A percentile compares a stretch with the other conserved stretches of the same genome.
These are phyloP conservation scores for Oryzias dopingdopingensis DNA, from an alignment of 2,797 vertebrate genomes.

Conservation along the genomic window DNA sequence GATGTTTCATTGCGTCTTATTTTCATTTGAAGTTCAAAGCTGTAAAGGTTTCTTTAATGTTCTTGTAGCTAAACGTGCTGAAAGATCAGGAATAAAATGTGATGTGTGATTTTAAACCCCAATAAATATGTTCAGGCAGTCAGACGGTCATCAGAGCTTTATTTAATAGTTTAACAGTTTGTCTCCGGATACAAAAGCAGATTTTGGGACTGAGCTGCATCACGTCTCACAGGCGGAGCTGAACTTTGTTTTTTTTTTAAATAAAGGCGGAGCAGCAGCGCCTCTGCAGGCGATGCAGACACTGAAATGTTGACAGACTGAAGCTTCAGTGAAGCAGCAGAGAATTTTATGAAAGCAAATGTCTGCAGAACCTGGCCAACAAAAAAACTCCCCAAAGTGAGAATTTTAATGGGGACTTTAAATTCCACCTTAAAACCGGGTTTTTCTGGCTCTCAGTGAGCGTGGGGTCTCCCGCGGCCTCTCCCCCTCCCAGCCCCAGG, in stretches of 20 bases:
- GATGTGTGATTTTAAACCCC: conserved; percentile 72
- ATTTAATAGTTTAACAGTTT: conserved; percentile 21
- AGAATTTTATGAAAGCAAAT: too few species aligned
- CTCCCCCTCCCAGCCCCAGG: conserved; percentile 76
- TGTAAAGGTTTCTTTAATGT: too few species aligned
- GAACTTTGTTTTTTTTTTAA: conserved; percentile 1
- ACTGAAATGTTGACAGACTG: conserved; percentile 12
- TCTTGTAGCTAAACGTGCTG: too few species aligned
- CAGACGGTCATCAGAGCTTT: conserved; percentile 71
- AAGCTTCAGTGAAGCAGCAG: too few species aligned
- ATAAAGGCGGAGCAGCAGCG: background rate
- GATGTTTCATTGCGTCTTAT: too few species aligned
- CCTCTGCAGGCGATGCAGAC: conserved; percentile 15
- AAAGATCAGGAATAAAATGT: background rate
- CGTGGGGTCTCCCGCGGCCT: conserved; percentile 83
- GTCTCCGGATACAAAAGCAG: conserved; percentile 21
- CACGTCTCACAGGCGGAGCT: conserved; percentile 7
- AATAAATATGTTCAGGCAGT: conserved; percentile 79
- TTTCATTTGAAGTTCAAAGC: too few species aligned
- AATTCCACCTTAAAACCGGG: conserved; percentile 14
- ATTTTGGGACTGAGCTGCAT: conserved; percentile 14
- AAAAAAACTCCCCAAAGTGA: too few species aligned
- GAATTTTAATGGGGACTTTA: too few species aligned
- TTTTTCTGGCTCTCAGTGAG: conserved; percentile 62
- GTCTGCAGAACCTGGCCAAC: too few species aligned